These are phyloP conservation scores for Plodia interpunctella DNA, from an alignment of 1,140 invertebrate species.

Conservation along the genomic window DNA sequence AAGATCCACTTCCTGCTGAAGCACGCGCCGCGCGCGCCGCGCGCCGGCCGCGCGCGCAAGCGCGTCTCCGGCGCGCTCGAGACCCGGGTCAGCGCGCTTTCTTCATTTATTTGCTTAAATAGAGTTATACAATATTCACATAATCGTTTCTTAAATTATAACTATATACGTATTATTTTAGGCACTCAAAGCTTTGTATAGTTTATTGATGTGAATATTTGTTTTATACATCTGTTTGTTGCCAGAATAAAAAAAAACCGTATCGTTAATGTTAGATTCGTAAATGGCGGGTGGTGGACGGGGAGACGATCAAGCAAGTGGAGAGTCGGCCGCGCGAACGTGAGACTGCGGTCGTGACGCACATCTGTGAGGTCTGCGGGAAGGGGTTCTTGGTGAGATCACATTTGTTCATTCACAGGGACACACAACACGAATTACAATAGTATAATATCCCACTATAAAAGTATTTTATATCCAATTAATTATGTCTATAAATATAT, in stretches of 20 bases:
- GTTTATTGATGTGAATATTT: too few relatives aligned
- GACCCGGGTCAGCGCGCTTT: not conserved
- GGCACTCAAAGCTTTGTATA: too few relatives aligned
- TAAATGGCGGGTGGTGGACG: not conserved
- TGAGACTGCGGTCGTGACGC: not conserved
- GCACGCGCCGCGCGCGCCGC: not conserved
- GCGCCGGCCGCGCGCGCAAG: not conserved
- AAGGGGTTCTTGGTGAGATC: conserved; percentile 15
- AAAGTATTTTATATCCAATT: too few relatives aligned
- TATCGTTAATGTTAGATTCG: not conserved
- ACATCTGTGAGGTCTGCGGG: conserved; percentile 38
- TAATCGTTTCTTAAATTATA: too few relatives aligned
- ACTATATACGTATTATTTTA: too few relatives aligned
- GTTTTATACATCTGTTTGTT: too few relatives aligned
- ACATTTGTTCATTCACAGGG: not conserved
- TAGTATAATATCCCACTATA: too few relatives aligned
- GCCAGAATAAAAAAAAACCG: too few relatives aligned
- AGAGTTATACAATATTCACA: too few relatives aligned
- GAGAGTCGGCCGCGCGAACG: not conserved
- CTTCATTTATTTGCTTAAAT: too few relatives aligned
- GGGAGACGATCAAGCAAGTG: not conserved
- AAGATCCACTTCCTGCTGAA: not conserved
- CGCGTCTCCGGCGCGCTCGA: not conserved
- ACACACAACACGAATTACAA: too few relatives aligned
- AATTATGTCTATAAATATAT: too few relatives aligned